These are phyloP conservation scores for Drosophila triauraria DNA, from an alignment of 1,140 invertebrate species.

Conservation along the genomic window DNA sequence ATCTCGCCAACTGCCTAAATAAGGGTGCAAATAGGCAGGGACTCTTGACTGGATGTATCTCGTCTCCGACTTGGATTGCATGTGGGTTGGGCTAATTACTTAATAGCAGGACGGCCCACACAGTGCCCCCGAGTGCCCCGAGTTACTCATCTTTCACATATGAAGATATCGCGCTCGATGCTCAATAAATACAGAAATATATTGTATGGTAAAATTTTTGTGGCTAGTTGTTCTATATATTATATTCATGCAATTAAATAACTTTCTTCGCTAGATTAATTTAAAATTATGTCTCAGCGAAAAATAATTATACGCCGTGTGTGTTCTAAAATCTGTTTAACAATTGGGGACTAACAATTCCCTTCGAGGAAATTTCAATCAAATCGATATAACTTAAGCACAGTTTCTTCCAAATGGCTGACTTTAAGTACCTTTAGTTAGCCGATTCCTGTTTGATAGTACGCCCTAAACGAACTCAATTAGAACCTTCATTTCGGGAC, in stretches of 20 bases:
- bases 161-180: no score
- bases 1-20: slow-evolving; percentile 17
- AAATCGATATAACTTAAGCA: neutral
- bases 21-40: slow-evolving; percentile 67
- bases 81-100: slow-evolving; percentile 50
- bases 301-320: no score
- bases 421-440: neutral
- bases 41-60: slow-evolving; percentile 34
- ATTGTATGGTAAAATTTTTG: no score
- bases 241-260: no score
- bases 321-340: no score
- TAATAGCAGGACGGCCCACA: neutral
- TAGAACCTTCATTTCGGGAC: slow-evolving; percentile 21
- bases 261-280: no score
- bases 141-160: neutral
- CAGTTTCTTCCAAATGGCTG: neutral
- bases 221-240: no score
- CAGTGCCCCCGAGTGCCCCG: no score
- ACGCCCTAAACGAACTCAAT: slow-evolving; percentile 28
- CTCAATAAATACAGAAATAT: no score
- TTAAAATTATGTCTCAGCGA: no score
- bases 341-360: no score
- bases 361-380: no score
- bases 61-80: slow-evolving; percentile 14
- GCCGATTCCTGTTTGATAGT: neutral